phyloP scores from a whole-genome alignment of 2,113 vertebrate species.

The Apistogramma diplotaenia region DNA sequence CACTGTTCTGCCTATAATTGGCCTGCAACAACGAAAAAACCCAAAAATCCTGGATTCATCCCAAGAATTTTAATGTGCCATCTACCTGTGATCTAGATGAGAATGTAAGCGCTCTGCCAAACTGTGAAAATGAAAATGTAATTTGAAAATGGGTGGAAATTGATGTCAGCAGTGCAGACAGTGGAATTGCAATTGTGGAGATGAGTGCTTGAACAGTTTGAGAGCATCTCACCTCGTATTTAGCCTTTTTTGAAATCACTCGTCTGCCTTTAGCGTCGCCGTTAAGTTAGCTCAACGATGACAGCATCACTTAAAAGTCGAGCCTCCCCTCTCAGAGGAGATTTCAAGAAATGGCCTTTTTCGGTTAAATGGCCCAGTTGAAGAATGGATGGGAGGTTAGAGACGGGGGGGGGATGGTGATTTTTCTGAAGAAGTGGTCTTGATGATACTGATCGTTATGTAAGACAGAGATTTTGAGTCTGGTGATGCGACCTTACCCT shows the following conservation, averaged over 20 bases:
- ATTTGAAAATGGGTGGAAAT: constrained; percentile 22
- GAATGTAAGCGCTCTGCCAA: neutral
- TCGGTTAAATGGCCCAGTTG: constrained; percentile 51
- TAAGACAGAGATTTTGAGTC: neutral
- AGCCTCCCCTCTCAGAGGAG: constrained; percentile 48
- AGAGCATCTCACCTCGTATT: neutral
- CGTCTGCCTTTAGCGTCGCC: neutral
- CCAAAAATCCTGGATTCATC: neutral
- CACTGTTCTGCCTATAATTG: constrained; percentile 15
- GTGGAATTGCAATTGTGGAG: neutral
- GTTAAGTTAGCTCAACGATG: constrained; percentile 16
- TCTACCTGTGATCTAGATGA: constrained; percentile 25
- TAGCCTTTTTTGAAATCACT: neutral
- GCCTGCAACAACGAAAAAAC: constrained; percentile 19
- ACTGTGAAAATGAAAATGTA: constrained; percentile 15
- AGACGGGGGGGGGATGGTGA: neutral
- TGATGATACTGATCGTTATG: constrained; percentile 4
- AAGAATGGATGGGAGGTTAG: constrained; percentile 25
- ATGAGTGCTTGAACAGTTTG: constrained; percentile 1
- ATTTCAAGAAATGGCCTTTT: constrained; percentile 50
- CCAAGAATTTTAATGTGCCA: constrained; percentile 22
- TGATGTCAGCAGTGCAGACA: neutral
- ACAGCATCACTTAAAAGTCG: constrained; percentile 42
- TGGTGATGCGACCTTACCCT: constrained; percentile 11
- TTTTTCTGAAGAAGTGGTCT: constrained; percentile 28